phyloP scores from a whole-genome alignment of 2,113 vertebrate genomes.

The Elephantulus edwardii region DNA sequence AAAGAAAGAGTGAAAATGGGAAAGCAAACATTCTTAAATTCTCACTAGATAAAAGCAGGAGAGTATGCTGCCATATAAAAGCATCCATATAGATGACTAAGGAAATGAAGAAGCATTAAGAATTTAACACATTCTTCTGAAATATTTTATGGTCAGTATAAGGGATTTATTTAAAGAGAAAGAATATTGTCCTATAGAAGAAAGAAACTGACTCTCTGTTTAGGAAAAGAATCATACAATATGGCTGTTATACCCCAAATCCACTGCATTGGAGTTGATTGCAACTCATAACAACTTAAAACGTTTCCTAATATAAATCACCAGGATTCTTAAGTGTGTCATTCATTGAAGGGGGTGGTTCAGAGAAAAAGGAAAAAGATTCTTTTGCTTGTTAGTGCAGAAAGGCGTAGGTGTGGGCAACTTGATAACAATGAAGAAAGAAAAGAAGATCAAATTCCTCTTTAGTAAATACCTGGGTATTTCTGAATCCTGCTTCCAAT shows the following conservation, averaged over 20 bases:
- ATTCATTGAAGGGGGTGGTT: too few relatives aligned
- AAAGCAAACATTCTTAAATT: constrained; percentile 4
- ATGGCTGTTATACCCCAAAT: too few relatives aligned
- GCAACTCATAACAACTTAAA: too few relatives aligned
- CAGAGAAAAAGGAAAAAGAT: neutral
- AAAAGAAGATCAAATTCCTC: constrained; percentile 25
- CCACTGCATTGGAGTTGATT: too few relatives aligned
- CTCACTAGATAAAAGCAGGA: neutral
- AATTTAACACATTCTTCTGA: too few relatives aligned
- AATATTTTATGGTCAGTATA: too few relatives aligned
- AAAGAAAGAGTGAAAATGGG: constrained; percentile 12
- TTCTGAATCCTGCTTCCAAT: constrained; percentile 23
- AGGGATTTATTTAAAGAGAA: too few relatives aligned
- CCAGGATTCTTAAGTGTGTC: neutral
- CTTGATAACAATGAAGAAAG: constrained; percentile 13
- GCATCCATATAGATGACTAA: neutral
- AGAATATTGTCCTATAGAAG: too few relatives aligned
- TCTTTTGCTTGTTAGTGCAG: constrained; percentile 10
- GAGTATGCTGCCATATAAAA: constrained; percentile 2
- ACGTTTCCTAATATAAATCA: too few relatives aligned
- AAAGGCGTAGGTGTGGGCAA: neutral
- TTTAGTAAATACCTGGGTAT: constrained; percentile 18
- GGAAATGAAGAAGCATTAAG: neutral
- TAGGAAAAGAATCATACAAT: too few relatives aligned
- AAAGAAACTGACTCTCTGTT: too few relatives aligned